Base-by-base conservation (phyloP, 1,140 invertebrate species). In the Heliconius congener region DNA sequence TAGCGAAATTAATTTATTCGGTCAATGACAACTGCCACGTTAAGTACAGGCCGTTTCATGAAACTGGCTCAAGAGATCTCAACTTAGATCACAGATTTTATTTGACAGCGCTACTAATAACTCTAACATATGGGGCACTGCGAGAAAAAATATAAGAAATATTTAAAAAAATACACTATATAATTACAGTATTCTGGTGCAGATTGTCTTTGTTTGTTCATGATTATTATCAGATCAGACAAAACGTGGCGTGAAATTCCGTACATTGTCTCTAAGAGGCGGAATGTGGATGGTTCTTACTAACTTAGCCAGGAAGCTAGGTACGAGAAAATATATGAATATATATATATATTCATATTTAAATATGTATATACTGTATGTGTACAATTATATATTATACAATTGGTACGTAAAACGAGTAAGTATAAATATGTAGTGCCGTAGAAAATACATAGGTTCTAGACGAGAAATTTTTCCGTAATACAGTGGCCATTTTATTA, bases 401-500 rank as follows among this genome's bases (percentile, higher is more conserved):
- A 6, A 34, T 71, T 5, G 18, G 2, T 55, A 71, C 4, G 13
- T 46, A 46, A 0, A 46, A 46, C 11, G 13, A 46, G 13, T 46
- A 16, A 16, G 13, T 46, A 46, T 16, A 46, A 46, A 46, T 46
- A 46, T 46, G 4, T 16, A 16, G 16, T 27, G 9, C n/a, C 8
- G 1, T 60, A 23, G 9, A 60, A 60, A 60, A 27, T 60, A 23
- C 3, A 23, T 23, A 60, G 23, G n/a, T 60, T 23, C 3, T 66
- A 66, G 60, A 16, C 60, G 60, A 66, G 27, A 66, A 23, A 2
- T 30, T 30, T 66, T 39, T 42, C 8, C 37, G 71, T 72, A 72
- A 37, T 39, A 72, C 11, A 72, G 37, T 72, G 71, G 71, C 8
- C 37, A 50, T 73, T 73, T 73, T 73, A 73, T 73, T 73, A 27